Conservation (phyloP, 1,140 invertebrate genomes). For the Lepidotrigona ventralis region DNA sequence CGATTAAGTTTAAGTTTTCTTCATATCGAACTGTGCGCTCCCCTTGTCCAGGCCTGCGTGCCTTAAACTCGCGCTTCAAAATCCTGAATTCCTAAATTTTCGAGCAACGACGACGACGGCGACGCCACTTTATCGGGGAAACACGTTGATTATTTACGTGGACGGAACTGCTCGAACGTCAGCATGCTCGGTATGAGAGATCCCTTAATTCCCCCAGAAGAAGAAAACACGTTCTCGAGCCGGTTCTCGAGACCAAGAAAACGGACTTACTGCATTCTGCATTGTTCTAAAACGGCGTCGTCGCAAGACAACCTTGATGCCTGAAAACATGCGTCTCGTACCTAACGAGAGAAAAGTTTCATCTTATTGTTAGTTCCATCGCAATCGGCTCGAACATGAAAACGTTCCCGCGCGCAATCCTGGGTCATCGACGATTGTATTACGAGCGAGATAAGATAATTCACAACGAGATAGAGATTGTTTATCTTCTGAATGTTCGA, state of each 20-base stretch:
- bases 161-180: background rate
- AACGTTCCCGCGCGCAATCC: background rate
- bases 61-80: background rate
- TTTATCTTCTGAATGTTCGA: background rate
- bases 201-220: slow-evolving; percentile 35
- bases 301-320: slow-evolving; percentile 34
- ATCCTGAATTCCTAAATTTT: background rate
- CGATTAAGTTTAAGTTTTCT: slow-evolving; percentile 35
- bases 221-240: slow-evolving; percentile 65
- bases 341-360: background rate
- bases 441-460: background rate
- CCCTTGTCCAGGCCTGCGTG: background rate
- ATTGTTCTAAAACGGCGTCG: slow-evolving; percentile 60
- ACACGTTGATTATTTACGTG: background rate
- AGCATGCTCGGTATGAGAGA: background rate
- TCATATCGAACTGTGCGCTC: slow-evolving; percentile 20
- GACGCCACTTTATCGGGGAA: background rate
- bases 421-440: background rate
- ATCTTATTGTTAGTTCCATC: background rate
- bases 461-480: background rate
- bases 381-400: background rate
- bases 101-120: no score
- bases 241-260: slow-evolving; percentile 58
- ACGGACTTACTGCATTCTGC: slow-evolving; percentile 61
- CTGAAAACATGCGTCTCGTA: slow-evolving; percentile 6